Evolutionary conservation across 23 tunicate species (phyloP).

Genomic region (Trididemnum nubilum): DNA sequence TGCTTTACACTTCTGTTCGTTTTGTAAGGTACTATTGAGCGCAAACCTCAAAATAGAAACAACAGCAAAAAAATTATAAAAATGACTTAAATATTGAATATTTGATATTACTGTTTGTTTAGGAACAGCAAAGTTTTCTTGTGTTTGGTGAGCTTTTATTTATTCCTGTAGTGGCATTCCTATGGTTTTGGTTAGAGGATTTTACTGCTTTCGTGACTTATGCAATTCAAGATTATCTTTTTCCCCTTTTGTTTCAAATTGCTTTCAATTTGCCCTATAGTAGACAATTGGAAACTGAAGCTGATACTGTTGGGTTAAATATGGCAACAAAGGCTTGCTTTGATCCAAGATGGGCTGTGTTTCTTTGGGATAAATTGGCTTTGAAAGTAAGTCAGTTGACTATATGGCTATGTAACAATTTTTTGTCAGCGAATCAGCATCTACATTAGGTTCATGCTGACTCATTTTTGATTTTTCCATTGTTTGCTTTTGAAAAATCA

Average conservation of each 20-base stretch:
- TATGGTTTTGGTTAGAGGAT: constrained; percentile 87
- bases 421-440: too few relatives aligned
- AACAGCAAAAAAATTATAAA: too few relatives aligned
- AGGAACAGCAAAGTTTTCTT: constrained; percentile 92
- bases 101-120: too few relatives aligned
- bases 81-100: too few relatives aligned
- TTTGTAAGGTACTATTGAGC: too few relatives aligned
- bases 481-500: too few relatives aligned
- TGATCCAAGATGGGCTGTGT: constrained; percentile 91
- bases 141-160: constrained; percentile 76
- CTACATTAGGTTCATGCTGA: too few relatives aligned
- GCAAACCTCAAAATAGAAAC: too few relatives aligned
- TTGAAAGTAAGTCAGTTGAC: constrained; percentile 38
- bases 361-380: constrained; percentile 87
- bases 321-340: constrained; percentile 77
- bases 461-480: too few relatives aligned
- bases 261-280: constrained; percentile 86
- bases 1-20: too few relatives aligned
- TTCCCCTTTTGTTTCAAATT: constrained; percentile 63
- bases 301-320: constrained; percentile 77
- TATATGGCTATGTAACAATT: too few relatives aligned
- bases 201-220: constrained; percentile 62
- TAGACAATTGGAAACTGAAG: constrained; percentile 75
- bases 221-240: constrained; percentile 49
- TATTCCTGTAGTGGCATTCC: constrained; percentile 70